Evolutionary conservation across 2,888 invertebrate genomes (phyloP), one percentile per base, ranked within the genome.

Genomic region (Frankliniella intonsa): DNA sequence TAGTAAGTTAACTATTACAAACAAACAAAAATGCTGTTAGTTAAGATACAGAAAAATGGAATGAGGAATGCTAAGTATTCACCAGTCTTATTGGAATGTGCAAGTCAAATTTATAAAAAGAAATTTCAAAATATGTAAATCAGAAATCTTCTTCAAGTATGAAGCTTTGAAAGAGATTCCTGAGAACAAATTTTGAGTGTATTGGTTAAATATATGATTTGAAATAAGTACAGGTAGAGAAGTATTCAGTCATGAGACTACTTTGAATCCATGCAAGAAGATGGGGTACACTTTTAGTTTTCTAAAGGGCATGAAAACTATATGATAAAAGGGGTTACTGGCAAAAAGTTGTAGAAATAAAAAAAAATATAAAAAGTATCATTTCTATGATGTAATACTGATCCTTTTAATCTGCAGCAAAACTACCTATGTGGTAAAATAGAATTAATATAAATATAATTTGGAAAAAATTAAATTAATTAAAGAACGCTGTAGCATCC

Each of bases 41-140:
- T 7, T 5, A 55, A 19, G 14, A 19, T 12, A 55, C 19, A 55
- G 19, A 55, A 55, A 14, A 55, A 55, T 55, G 55, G 55, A 55
- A 76, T 76, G n/a, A 22, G 69, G 25, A 76, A 76, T 76, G 69
- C 12, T 12, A 22, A 76, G 69, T 76, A 76, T 19, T 17, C 25
- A 76, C 69, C 69, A 76, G 69, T 76, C 69, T 76, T 76, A 25
- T 76, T 76, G 69, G 69, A 76, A 76, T 76, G 69, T 76, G 69
- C 69, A 76, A 76, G 10, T 76, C 25, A 22, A n/a, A 76, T 76
- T 25, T 25, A 76, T 12, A 25, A 11, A 9, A 76, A 76, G 5
- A 76, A 76, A 62, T 17, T 5, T 5, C 38, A 38, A 38, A 38
- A 38, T 38, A 38, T 38, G 38, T 38, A 38, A 38, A 38, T 38